phyloP scores from a whole-genome alignment of 2,888 invertebrate species.

The Melanotus villosus region DNA sequence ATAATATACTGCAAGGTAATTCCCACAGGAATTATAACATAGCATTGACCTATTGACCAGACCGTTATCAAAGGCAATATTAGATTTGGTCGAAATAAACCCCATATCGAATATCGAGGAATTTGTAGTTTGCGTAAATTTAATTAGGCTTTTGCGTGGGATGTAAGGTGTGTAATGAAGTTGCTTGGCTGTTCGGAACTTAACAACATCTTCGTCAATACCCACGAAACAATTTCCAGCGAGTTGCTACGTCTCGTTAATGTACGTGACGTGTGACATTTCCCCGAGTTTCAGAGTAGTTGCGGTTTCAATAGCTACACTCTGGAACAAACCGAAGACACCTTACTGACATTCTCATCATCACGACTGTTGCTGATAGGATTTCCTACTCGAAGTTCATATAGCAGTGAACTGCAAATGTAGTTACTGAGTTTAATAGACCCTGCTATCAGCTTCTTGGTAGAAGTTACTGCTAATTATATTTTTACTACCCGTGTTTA shows the following conservation, averaged over 20 bases:
- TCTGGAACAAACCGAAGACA: conserved; percentile 26
- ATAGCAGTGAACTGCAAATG: conserved; percentile 1
- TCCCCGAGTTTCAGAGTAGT: conserved; percentile 17
- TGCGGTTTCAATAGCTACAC: conserved; percentile 23
- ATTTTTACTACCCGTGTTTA: not conserved
- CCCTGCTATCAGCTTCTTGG: not conserved
- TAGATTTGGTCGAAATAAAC: conserved; percentile 18
- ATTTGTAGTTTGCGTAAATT: conserved; percentile 2
- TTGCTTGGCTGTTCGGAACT: conserved; percentile 1
- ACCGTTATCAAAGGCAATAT: conserved; percentile 17
- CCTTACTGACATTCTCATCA: conserved; percentile 29
- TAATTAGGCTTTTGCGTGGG: not conserved
- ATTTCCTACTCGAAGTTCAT: conserved; percentile 16
- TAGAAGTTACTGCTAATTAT: not conserved
- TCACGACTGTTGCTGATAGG: conserved; percentile 14
- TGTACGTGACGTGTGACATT: conserved; percentile 25
- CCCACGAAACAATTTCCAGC: conserved; percentile 11
- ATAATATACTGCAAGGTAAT: conserved; percentile 14
- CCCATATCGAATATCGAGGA: not conserved
- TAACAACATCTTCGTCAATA: conserved; percentile 9
- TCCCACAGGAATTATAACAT: conserved; percentile 15
- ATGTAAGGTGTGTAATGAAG: not conserved
- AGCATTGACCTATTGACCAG: conserved; percentile 31
- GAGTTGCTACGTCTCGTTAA: conserved; percentile 16
- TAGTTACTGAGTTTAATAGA: conserved; percentile 5